Conservation (phyloP, 2,113 vertebrate species). For the Halichoerus grypus region DNA sequence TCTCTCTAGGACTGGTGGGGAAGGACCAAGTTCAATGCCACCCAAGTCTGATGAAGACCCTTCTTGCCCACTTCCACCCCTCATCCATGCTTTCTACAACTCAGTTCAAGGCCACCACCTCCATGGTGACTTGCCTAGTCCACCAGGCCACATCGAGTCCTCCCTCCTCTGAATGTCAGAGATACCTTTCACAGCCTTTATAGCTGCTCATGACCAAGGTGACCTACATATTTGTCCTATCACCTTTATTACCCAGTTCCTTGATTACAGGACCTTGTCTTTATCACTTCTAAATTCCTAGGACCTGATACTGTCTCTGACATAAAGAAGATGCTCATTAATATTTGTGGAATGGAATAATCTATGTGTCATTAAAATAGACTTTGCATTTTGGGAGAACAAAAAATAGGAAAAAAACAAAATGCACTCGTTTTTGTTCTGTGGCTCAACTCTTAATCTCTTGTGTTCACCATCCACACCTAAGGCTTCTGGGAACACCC, state of each 20-base stretch:
- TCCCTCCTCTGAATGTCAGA: background rate
- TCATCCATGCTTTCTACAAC: background rate
- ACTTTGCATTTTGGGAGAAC: background rate
- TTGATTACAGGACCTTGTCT: background rate
- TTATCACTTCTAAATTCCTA: slow-evolving; percentile 68
- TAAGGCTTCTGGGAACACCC: background rate
- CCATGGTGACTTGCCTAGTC: background rate
- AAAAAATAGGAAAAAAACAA: background rate
- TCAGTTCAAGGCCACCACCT: rapidly evolving
- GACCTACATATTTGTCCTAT: slow-evolving; percentile 60
- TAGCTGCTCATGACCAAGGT: background rate
- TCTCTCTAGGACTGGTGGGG: background rate
- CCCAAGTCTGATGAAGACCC: background rate
- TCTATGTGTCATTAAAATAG: background rate
- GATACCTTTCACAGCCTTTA: background rate
- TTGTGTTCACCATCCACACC: background rate
- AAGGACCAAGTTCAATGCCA: background rate
- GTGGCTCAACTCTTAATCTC: background rate
- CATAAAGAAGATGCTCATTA: background rate
- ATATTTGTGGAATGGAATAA: background rate
- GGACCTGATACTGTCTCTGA: background rate
- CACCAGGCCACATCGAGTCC: background rate
- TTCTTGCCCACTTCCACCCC: background rate
- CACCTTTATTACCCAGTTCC: background rate
- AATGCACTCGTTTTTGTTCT: background rate